Evolutionary conservation across 2,888 invertebrate species (phyloP), one percentile per base, ranked within the genome.

Genomic region (Syrista parreyssii): DNA sequence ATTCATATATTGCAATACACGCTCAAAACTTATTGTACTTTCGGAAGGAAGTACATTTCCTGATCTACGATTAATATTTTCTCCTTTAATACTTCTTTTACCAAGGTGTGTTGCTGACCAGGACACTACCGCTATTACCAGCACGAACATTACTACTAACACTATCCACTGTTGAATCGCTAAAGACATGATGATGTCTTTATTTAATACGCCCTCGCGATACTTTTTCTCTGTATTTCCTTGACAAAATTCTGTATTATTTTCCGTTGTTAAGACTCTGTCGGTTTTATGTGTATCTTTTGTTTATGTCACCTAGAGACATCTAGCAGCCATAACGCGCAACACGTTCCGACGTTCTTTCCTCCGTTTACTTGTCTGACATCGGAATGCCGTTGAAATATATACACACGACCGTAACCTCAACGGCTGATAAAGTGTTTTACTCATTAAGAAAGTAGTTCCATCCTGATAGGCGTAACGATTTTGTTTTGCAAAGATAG

Each of bases 121-220:
- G 12, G 71, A 74, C 15, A 85, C 80, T 32, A 78, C 23, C 12
- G n/a, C 11, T 4, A 85, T 23, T 33, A 86, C 35, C 4, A 68
- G 12, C 0, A 80, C 31, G 40, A 86, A 80, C 40, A 82, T 33
- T 11, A 34, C 1, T n/a, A 83, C 34, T 1, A 82, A 81, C n/a
- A 80, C 35, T 30, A 71, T 33, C 82, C 85, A 85, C 71, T 85
- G 83, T 23, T 55, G 23, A 23, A 55, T 55, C 6, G 23, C 55
- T 15, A 55, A 55, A 55, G 55, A 9, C 55, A 55, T 55, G 55
- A 9, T 1, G 40, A 55, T 23, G 55, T 55, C 55, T 23, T 55
- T 23, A 55, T 55, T 9, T 55, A 55, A 55, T 0, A 9, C 23
- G 23, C 40, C 15, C 40, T 55, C 40, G 6, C 9, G 55, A 23